A percentile compares a stretch with the other conserved stretches of the same genome.
These are phyloP conservation scores for Campopleginae sp. DNA, from an alignment of 2,888 invertebrate genomes.

Conservation along the genomic window DNA sequence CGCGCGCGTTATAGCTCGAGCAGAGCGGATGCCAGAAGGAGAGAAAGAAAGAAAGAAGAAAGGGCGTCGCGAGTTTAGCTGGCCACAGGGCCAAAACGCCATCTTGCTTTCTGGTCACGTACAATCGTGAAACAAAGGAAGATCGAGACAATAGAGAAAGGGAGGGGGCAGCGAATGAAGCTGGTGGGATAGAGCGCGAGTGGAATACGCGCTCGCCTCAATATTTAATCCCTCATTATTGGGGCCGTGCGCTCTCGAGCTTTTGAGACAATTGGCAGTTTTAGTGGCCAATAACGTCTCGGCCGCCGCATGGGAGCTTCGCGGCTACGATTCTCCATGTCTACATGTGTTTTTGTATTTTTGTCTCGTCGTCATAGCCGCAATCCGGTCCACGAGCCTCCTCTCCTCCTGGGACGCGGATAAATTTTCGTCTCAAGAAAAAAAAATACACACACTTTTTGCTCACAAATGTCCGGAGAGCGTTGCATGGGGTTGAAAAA, in stretches of 20 bases:
- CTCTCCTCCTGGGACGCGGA: neutral
- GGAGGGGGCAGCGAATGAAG: conserved; percentile 52
- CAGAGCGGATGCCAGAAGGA: conserved; percentile 23
- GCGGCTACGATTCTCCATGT: conserved; percentile 18
- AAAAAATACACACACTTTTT: neutral
- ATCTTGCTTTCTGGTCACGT: conserved; percentile 84
- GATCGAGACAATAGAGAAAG: conserved; percentile 73
- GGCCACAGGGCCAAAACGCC: conserved; percentile 70
- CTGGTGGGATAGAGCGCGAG: conserved; percentile 61
- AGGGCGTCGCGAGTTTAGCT: conserved; percentile 41
- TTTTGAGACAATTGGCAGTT: conserved; percentile 83
- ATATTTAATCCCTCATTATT: conserved; percentile 84
- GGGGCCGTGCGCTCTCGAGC: conserved; percentile 77
- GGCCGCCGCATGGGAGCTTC: conserved; percentile 67
- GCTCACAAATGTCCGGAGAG: neutral
- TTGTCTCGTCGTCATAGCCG: conserved; percentile 37
- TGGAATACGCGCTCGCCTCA: conserved; percentile 79
- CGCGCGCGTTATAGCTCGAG: conserved; percentile 76
- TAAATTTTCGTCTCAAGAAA: neutral
- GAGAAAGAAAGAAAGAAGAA: conserved; percentile 2
- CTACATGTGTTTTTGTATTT: conserved; percentile 14
- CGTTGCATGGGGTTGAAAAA: neutral
- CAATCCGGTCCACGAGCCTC: conserved; percentile 33
- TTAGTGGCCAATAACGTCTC: conserved; percentile 78
- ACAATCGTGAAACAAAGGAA: conserved; percentile 83